These are phyloP conservation scores for Phaethon lepturus DNA, from an alignment of 2,113 vertebrate genomes.

Conservation along the genomic window DNA sequence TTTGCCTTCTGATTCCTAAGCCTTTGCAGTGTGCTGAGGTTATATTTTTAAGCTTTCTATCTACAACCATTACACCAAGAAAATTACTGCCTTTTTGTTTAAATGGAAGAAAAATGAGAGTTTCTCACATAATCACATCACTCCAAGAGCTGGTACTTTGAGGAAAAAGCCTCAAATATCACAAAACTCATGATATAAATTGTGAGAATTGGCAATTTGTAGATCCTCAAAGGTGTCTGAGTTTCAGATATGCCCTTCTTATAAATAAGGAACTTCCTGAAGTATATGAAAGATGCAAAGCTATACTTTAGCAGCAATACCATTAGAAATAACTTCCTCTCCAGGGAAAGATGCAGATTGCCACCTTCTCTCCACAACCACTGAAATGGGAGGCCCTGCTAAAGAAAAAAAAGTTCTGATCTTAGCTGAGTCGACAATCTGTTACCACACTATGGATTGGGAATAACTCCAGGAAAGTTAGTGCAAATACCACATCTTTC, in stretches of 20 bases:
- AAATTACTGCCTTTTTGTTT: slow-evolving; percentile 22
- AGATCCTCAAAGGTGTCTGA: not conserved
- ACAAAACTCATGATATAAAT: not conserved
- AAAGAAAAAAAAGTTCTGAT: not conserved
- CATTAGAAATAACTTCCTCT: not conserved
- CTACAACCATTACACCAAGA: not conserved
- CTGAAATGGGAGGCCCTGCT: not conserved
- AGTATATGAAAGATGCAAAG: not conserved
- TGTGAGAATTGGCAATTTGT: not conserved
- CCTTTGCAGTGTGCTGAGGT: not conserved
- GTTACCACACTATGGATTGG: not conserved
- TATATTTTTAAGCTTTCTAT: not conserved
- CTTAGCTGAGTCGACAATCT: not conserved
- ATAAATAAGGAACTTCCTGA: not conserved
- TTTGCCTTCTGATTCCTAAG: slow-evolving; percentile 8
- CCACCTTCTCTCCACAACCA: not conserved
- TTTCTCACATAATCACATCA: not conserved
- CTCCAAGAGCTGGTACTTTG: not conserved
- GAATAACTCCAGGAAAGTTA: slow-evolving; percentile 10
- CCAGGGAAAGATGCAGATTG: not conserved
- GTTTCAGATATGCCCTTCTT: not conserved
- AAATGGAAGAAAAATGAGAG: not conserved
- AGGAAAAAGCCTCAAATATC: slow-evolving; percentile 32
- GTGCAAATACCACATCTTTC: slow-evolving; percentile 3
- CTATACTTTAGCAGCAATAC: not conserved